Base-by-base conservation (phyloP, 1,140 invertebrate genomes). In the Caenorhabditis brenneri region DNA sequence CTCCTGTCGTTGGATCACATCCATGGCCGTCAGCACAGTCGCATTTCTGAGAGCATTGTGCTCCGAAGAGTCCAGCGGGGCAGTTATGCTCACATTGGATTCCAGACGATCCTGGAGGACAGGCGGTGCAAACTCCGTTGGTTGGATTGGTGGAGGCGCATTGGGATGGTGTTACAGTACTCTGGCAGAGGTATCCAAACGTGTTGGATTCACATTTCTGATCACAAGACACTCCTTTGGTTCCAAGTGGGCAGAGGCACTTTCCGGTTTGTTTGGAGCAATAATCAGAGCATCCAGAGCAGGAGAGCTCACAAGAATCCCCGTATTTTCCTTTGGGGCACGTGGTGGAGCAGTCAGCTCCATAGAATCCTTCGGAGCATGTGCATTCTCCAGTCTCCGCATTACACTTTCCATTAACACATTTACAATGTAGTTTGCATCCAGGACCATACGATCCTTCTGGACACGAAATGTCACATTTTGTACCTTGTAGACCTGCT, bases 361-460 rank as follows among this genome's bases (percentile, higher is more conserved):
- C 83, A 15, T 27, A 22, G 42, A 84, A 85, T 74, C 97, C 97
- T 22, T 94, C 92, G 87, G 94, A 94, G 90, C 97, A 99, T n/a
- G 94, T 92, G 90, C 97, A 99, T 65, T 93, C 92, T 0, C 97
- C 97, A 39, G 94, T 95, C 94, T 93, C 94, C 4, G 95, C 94
- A 92, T 97, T 95, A 90, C 96, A 97, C 84, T 53, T 86, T 60
- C 84, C 86, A 19, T 78, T 33, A 48, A 80, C 78, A 80, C 84
- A 86, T 16, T 27, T 51, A 46, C 84, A 85, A 29, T 74, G 81
- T 1, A 83, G 80, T 27, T 78, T 80, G 49, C 86, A 92, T 69
- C 87, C 86, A 0, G 90, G 90, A 1, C 91, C 91, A 87, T 91
- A 92, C 48, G 84, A 85, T 10, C 91, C 92, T 15, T 87, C 58